Evolutionary conservation across 2,113 vertebrate species (phyloP), one percentile per base, ranked within the genome.

Genomic region (Capreolus pygargus): DNA sequence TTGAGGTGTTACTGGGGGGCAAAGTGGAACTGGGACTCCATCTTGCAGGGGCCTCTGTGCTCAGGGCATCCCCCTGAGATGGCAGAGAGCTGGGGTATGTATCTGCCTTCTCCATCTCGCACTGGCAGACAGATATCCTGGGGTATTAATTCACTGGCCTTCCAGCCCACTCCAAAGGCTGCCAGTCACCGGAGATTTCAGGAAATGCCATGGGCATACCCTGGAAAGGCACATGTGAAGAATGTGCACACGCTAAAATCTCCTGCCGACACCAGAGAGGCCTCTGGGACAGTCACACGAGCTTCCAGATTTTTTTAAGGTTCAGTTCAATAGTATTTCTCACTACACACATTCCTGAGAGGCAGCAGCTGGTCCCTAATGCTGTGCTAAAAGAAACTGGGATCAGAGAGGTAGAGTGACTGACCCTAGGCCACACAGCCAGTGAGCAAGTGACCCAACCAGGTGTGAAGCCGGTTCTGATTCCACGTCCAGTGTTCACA

Each of bases 171-270:
- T 13, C 87, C 23, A 2, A 87, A n/a, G n/a, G 39, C 90, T 11
- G 1, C 5, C 16, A 6, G 45, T 57, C 47, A 21, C 1, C 0
- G 6, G 11, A 17, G 27, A 12, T 7, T 17, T 74, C 5, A 7
- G 94, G 86, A 86, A 82, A 70, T 15, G 27, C 25, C 47, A 9
- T 0, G 6, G 12, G 43, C 60, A 76, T 45, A 33, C 1, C 0
- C 19, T 28, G 6, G 19, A 43, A 7, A 83, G 58, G 27, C 9
- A 5, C 12, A 0, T 8, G 83, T 39, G 1, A n/a, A 36, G 30
- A 19, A 39, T 23, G 13, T 52, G 9, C 12, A 3, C 1, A 36
- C 7, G 30, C 61, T 10, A 7, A 30, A 43, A 7, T 50, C 50
- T 57, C 43, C 70, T 13, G 3, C 30, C 4, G 2, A 30, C 17